Percentiles rank a stretch among this genome's conserved stretches.
These are phyloP conservation scores for Latrodectus geometricus DNA, from an alignment of 1,140 invertebrate species.

Conservation along the genomic window DNA sequence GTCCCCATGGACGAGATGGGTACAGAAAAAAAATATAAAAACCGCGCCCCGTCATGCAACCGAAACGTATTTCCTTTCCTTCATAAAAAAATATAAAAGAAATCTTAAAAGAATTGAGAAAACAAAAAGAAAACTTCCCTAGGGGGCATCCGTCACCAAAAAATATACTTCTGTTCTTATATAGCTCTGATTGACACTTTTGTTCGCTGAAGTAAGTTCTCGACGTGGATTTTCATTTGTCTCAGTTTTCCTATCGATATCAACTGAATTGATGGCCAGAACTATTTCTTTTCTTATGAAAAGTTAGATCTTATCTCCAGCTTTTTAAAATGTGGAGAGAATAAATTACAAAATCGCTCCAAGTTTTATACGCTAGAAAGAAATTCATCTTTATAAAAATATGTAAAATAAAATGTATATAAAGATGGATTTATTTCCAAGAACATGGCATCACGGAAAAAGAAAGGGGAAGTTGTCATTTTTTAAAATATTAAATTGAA, in stretches of 20 bases:
- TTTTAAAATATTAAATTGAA: too few relatives aligned
- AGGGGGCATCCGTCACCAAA: conserved; percentile 13
- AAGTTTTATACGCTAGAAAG: too few relatives aligned
- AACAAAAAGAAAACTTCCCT: conserved; percentile 10
- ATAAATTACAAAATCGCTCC: too few relatives aligned
- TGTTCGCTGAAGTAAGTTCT: conserved; percentile 41
- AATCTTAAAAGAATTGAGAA: conserved; percentile 19
- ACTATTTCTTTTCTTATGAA: not conserved
- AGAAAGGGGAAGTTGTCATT: too few relatives aligned
- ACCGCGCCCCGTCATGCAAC: conserved; percentile 17
- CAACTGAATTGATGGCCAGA: conserved; percentile 2
- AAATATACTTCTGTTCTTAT: conserved; percentile 15
- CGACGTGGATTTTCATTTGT: conserved; percentile 49
- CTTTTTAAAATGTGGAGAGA: not conserved
- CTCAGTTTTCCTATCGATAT: conserved; percentile 38
- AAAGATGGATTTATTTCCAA: too few relatives aligned
- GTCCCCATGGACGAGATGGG: not conserved
- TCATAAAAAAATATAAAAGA: conserved; percentile 50
- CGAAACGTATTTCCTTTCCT: conserved; percentile 45
- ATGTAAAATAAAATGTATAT: too few relatives aligned
- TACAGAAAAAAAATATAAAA: conserved; percentile 17
- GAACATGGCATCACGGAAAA: too few relatives aligned
- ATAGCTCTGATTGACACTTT: conserved; percentile 55
- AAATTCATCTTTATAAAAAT: too few relatives aligned
- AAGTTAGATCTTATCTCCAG: not conserved